Evolutionary conservation across 2,888 invertebrate species (phyloP), one percentile per base, ranked within the genome.

Genomic region (Psylliodes chrysocephalus): DNA sequence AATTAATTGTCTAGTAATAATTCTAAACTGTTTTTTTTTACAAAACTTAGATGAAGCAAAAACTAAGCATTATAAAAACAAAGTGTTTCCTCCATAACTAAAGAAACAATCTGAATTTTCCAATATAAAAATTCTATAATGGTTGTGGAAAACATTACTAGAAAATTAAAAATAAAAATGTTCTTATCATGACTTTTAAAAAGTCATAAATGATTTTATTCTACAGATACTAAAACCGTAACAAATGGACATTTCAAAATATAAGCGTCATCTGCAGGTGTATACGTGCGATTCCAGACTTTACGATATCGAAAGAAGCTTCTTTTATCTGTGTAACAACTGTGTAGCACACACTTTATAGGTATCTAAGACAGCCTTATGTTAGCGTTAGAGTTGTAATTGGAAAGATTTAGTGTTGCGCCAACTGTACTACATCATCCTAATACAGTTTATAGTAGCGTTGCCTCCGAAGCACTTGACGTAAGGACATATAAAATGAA

Each of bases 371-470:
- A 55, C 55, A 55, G 19, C 19, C 44, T 44, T 55, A 55, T 55
- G 55, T 44, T 44, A 30, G 12, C n/a, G 42, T 42, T 42, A 60
- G 49, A 40, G 46, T 47, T 52, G 64, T 68, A 68, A 68, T 68
- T 68, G 68, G 62, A 54, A 59, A 56, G 60, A 68, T 68, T 68
- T 68, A 66, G 56, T 25, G 56, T 57, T 42, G 51, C 60, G 49
- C 53, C 62, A 66, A 63, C 60, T 69, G 64, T 59, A 52, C 30
- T 60, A 47, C 54, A 67, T 63, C 66, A 67, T 52, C 56, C 28
- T 69, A 69, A 68, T 64, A 60, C 33, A 60, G 60, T 67, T 60
- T 64, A 67, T 62, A 38, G 53, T 56, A 44, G 46, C 55, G 38
- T 60, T 55, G 51, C 51, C n/a, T 55, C 35, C 18, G 49, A 7